Base-by-base conservation (phyloP, 64 coral and sea anemone species). In the Actinia tenebrosa region DNA sequence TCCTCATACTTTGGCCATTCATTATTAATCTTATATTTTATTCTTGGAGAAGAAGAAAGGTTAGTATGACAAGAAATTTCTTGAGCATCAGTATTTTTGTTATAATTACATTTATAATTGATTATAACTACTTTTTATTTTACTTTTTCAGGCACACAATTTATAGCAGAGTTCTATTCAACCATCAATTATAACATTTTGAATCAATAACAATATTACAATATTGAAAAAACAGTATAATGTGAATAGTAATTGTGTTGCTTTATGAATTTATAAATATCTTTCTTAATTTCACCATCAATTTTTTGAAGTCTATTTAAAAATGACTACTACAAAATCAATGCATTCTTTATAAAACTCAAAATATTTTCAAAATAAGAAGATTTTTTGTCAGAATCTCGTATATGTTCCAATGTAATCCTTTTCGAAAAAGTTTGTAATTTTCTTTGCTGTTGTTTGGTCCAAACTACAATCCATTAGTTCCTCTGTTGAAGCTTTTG, bases 401-500 rank as follows among this genome's bases (percentile, higher is more conserved):
- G 7, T 50, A 0, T 22, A 20, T 19, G 14, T 82, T 82, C 26
- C n/a, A 75, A 75, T 26, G 15, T 75, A 85, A 45, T 92, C 92
- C 77, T 89, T 99, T 22, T 88, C 44, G 89, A 99, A 99, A 83
- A 99, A 99, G 47, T 87, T 88, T 47, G 83, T 91, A 22, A 99
- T 81, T 92, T 93, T 87, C 82, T 83, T 80, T 52, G 97, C 97
- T 86, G 93, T 95, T 53, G 92, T 43, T 20, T 99, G 88, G 75
- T 99, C 97, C 82, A 99, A 79, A 83, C 93, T 99, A 60, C 93
- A 99, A 84, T 95, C 93, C 86, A 93, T 87, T 18, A 99, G 88
- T 46, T 95, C 89, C 55, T 95, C 90, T 37, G 83, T 60, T 50
- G 88, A 88, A 16, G 97, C 97, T 77, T 60, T 91, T 78, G 93